These are phyloP conservation scores for Apostichopus leukothele DNA, from an alignment of 53 echinoderm and acorn worm genomes.

Conservation along the genomic window DNA sequence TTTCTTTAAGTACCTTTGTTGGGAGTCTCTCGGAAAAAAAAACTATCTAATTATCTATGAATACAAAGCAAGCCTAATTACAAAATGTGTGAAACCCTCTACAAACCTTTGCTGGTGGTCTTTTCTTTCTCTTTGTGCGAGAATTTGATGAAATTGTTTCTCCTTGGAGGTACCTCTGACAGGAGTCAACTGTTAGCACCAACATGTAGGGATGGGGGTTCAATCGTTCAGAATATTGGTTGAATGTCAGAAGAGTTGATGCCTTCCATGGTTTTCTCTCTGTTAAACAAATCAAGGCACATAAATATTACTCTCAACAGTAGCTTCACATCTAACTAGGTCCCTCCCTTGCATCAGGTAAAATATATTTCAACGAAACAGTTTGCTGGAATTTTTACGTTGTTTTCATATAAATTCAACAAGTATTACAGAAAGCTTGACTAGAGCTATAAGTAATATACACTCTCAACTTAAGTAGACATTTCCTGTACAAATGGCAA, in stretches of 20 bases:
- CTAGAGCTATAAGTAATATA: too few species aligned
- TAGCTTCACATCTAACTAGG: background rate
- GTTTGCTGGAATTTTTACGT: too few species aligned
- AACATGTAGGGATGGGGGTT: constrained; percentile 1
- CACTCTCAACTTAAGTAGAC: too few species aligned
- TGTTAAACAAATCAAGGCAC: background rate
- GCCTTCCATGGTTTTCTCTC: constrained; percentile 14
- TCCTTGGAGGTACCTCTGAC: background rate
- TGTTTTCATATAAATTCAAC: too few species aligned
- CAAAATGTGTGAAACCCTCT: background rate
- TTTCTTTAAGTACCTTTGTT: too few species aligned
- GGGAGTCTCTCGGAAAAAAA: too few species aligned
- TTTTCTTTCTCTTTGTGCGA: background rate
- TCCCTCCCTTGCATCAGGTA: too few species aligned
- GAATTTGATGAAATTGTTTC: background rate
- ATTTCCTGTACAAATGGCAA: too few species aligned
- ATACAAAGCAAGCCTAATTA: too few species aligned
- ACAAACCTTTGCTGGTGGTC: background rate
- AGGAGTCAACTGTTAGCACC: background rate
- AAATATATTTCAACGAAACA: too few species aligned
- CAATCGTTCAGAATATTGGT: background rate
- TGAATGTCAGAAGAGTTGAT: background rate
- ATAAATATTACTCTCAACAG: background rate
- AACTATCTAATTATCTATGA: too few species aligned
- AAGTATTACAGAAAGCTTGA: too few species aligned